phyloP scores from a whole-genome alignment of 2,797 vertebrate species.

The Thunnus albacares region DNA sequence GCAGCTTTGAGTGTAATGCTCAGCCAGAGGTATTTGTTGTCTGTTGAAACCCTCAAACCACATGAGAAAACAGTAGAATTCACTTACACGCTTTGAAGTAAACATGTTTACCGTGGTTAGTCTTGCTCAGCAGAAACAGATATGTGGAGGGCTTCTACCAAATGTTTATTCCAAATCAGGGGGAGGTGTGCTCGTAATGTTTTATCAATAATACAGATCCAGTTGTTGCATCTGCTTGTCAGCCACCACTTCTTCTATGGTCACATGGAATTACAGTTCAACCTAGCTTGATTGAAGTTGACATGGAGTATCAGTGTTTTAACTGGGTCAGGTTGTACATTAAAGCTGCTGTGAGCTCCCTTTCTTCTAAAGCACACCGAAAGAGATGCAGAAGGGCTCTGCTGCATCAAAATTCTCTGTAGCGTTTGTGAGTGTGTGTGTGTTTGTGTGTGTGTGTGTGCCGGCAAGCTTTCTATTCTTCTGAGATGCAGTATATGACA shows the following conservation, averaged over 20 bases:
- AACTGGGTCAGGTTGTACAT: slow-evolving; percentile 76
- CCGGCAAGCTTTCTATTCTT: slow-evolving; percentile 15
- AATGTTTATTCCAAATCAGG: slow-evolving; percentile 37
- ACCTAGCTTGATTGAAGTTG: slow-evolving; percentile 60
- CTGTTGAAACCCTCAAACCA: slow-evolving; percentile 25
- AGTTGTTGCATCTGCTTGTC: slow-evolving; percentile 47
- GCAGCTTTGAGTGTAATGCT: slow-evolving; percentile 27
- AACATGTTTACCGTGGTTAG: slow-evolving; percentile 18
- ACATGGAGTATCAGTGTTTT: slow-evolving; percentile 73
- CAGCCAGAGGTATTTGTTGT: slow-evolving; percentile 26
- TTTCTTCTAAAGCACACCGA: slow-evolving; percentile 24
- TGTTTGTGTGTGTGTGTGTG: background rate
- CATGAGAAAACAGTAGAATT: slow-evolving; percentile 27
- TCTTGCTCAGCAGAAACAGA: slow-evolving; percentile 15
- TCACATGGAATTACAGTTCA: slow-evolving; percentile 62
- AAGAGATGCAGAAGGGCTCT: slow-evolving; percentile 28
- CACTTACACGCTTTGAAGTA: slow-evolving; percentile 7
- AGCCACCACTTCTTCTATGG: slow-evolving; percentile 52
- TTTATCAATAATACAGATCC: slow-evolving; percentile 73
- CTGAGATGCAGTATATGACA: slow-evolving; percentile 14
- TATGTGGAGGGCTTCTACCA: slow-evolving; percentile 4
- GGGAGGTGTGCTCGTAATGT: slow-evolving; percentile 43
- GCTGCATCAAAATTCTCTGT: slow-evolving; percentile 17
- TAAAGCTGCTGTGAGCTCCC: slow-evolving; percentile 46
- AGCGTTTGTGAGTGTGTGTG: background rate